Base-by-base conservation (phyloP, 2,113 vertebrate species). In the Callaeas wilsoni region DNA sequence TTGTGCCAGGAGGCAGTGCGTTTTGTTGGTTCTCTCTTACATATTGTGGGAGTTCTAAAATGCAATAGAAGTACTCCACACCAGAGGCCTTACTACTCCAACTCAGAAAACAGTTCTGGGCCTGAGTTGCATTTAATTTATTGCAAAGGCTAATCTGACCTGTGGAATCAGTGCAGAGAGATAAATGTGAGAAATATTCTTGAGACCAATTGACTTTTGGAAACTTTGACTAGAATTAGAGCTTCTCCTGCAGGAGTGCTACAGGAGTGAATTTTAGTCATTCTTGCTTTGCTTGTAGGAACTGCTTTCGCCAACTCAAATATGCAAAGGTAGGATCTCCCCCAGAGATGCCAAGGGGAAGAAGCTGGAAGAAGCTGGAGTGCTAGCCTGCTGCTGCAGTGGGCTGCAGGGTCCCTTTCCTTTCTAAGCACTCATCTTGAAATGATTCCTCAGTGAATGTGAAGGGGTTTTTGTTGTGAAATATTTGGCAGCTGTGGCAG, bases 261-360 rank as follows among this genome's bases (percentile, higher is more conserved):
- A 7, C 16, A 25, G 4, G 10, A 56, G 10, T 56, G 35, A 41
- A 47, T 65, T 75, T 29, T 47, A 30, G 41, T 47, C 5, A 5
- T 55, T 84, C 46, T 27, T 32, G 3, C 37, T 67, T 80, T 71
- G 37, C 16, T 57, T 37, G 30, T 57, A 78, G 39, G 39, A 83
- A 25, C 20, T 16, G 35, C 30, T 74, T 65, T 89, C 47, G 7
- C 10, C 14, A n/a, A 4, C 42, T 33, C 42, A 89, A 41, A 52
- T 73, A 73, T 13, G n/a, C 27, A 41, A 73, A 63, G 19, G 64
- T 23, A 52, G 68, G 20, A 47, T 30, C 16, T 64, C 21, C 11
- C 33, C 8, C 4, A 11, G 50, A 65, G 22, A 65, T 0, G 0
- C 30, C 63, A 32, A 33, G 16, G 12, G 30, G 49, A 35, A 53